phyloP scores from a whole-genome alignment of 2,113 vertebrate genomes.

The Atlantisia rogersi region DNA sequence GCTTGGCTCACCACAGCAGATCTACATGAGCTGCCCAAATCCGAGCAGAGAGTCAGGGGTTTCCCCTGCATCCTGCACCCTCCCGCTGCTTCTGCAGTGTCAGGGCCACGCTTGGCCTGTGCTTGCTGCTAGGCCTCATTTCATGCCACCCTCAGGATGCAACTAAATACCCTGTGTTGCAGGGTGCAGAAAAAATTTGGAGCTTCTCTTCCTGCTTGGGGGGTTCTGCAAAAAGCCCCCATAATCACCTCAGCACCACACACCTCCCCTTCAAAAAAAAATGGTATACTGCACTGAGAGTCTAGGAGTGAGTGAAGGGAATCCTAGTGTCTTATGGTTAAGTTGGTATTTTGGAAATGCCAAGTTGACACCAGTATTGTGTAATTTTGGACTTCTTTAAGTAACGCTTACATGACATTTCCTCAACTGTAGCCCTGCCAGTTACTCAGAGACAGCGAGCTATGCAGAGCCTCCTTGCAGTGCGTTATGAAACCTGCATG shows the following conservation, averaged over 20 bases:
- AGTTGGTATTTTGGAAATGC: neutral
- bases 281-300: neutral
- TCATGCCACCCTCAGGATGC: neutral
- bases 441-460: neutral
- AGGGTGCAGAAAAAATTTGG: neutral
- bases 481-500: neutral
- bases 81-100: neutral
- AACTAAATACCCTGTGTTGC: neutral
- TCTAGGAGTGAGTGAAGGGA: neutral
- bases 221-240: neutral
- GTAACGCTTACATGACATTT: neutral
- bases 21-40: neutral
- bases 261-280: neutral
- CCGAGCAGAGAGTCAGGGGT: rapidly evolving
- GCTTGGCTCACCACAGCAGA: neutral
- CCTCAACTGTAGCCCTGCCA: neutral
- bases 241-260: neutral
- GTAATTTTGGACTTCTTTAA: neutral
- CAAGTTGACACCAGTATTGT: neutral
- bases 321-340: neutral
- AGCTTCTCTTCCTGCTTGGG: neutral
- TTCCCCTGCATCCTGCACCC: rapidly evolving
- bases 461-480: neutral
- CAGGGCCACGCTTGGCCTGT: rapidly evolving
- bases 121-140: neutral